Base-by-base conservation (phyloP, 2,888 invertebrate species). In the Tinea trinotella region DNA sequence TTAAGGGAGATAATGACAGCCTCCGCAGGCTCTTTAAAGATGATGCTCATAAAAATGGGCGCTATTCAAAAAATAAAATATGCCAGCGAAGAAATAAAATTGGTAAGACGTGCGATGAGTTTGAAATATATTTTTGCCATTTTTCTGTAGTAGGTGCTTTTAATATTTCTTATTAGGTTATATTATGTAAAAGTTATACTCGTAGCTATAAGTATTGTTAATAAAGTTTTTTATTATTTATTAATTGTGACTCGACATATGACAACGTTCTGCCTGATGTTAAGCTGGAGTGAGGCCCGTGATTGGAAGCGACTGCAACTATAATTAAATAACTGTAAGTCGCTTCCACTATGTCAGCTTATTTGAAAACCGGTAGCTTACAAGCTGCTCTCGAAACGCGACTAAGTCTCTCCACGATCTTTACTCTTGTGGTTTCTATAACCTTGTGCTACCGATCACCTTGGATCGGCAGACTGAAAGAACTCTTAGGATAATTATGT, bases 21-120 rank as follows among this genome's bases (percentile, higher is more conserved):
- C 46, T 46, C 19, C n/a, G 7, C 12, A 19, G 46, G 46, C 13
- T 15, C 15, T 40, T 40, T 15, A 40, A 40, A 30, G 30, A 30
- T 30, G 40, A 40, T 40, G 40, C 40, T 40, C 40, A 40, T 40
- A 40, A 40, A 40, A 40, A 40, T 40, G 40, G 40, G 13, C 40
- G 40, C 6, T 40, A 40, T 40, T 40, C 40, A 40, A 13, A 12
- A 15, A 40, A 40, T 40, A 40, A 40, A 40, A 40, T 30, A 30
- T 30, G 30, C n/a, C 15, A 7, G 40, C 40, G 40, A 7, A 12
- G 15, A 40, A 40, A 40, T 40, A 40, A 40, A 40, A 40, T 15
- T 15, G 40, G 40, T 40, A 12, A 13, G 40, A 40, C 40, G 40
- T 40, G 40, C 40, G 40, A 40, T 13, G 40, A 13, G 40, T 40